phyloP scores from a whole-genome alignment of 2,797 vertebrate species.

The Falco naumanni region DNA sequence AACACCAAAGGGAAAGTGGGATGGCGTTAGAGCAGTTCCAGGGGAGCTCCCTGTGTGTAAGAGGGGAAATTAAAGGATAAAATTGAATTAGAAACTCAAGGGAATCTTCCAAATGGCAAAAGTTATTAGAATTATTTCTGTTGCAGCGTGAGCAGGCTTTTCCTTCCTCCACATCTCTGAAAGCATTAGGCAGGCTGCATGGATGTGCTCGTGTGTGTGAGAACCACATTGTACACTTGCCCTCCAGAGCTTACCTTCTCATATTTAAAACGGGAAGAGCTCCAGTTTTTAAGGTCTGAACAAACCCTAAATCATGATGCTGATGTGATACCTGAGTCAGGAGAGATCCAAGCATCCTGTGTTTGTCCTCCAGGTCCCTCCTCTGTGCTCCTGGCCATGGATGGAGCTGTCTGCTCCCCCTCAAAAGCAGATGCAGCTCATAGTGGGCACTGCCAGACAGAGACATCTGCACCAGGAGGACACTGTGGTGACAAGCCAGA shows the following conservation, averaged over 20 bases:
- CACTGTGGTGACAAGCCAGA: background rate
- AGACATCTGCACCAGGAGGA: background rate
- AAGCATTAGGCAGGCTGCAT: background rate
- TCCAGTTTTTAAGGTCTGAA: background rate
- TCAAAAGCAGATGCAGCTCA: rapidly evolving
- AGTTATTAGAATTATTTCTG: background rate
- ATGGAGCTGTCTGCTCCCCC: rapidly evolving
- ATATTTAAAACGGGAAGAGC: background rate
- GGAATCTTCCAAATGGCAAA: background rate
- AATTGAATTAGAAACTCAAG: background rate
- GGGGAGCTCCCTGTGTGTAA: background rate
- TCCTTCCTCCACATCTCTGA: background rate
- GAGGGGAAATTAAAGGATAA: background rate
- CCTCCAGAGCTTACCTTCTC: background rate
- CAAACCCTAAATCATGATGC: background rate
- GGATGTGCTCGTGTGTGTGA: background rate
- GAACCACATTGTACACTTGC: rapidly evolving
- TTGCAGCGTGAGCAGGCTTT: background rate
- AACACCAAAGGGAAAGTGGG: background rate
- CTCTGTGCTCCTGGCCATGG: background rate
- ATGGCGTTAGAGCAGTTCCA: background rate
- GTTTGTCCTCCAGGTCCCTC: background rate
- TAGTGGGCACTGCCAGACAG: background rate
- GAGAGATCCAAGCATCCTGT: background rate
- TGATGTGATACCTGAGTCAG: background rate